These are phyloP conservation scores for Syndactyla subalaris DNA, from an alignment of 2,797 vertebrate species.

Conservation along the genomic window DNA sequence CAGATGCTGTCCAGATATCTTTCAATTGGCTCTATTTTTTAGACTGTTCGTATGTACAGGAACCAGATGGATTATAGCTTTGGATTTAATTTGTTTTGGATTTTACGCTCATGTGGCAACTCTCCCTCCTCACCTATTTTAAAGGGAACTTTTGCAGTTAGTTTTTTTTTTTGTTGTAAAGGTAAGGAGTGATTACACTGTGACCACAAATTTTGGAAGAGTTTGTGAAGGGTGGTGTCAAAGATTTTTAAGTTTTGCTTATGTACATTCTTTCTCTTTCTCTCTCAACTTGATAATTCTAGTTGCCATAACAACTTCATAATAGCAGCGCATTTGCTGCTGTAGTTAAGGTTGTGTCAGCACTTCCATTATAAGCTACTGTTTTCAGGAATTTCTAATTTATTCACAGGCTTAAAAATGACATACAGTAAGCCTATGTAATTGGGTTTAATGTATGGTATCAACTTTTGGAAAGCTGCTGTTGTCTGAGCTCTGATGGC, in stretches of 20 bases:
- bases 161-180: not conserved
- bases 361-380: conserved; percentile 66
- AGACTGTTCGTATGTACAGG: not conserved
- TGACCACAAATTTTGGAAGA: not conserved
- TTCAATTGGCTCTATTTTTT: not conserved
- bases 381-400: conserved; percentile 73
- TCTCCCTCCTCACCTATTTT: not conserved
- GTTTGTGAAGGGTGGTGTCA: not conserved
- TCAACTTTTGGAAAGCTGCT: conserved; percentile 8
- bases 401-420: conserved; percentile 35
- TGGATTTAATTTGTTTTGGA: not conserved
- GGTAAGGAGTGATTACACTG: not conserved
- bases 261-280: conserved; percentile 12
- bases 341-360: conserved; percentile 70
- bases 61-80: not conserved
- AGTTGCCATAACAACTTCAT: conserved; percentile 82
- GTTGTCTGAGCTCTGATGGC: conserved; percentile 1
- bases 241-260: conserved; percentile 24
- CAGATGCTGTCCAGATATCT: not conserved
- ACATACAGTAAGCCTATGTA: not conserved
- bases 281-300: conserved; percentile 59
- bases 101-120: not conserved
- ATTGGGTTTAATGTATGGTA: conserved; percentile 1
- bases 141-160: not conserved
- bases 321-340: conserved; percentile 65